Evolutionary conservation across 2,888 invertebrate genomes (phyloP).

Genomic region (Lasioglossum marginatum): DNA sequence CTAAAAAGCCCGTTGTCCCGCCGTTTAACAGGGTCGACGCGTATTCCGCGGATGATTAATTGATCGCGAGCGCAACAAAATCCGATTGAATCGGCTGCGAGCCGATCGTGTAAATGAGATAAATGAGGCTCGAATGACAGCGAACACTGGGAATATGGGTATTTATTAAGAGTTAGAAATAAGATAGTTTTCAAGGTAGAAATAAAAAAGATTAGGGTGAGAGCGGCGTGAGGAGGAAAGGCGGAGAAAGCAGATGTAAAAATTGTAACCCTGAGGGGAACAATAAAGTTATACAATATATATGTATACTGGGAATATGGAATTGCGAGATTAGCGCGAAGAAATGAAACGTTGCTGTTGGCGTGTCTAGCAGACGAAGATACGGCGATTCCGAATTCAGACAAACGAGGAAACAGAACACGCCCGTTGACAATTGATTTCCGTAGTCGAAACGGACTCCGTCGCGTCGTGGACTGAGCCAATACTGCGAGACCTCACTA

Average conservation of each 20-base stretch:
- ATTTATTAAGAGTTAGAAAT: no score
- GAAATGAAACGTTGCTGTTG: not conserved
- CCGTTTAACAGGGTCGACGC: constrained; percentile 14
- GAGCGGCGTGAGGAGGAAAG: no score
- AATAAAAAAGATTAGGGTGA: no score
- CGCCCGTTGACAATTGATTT: not conserved
- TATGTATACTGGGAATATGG: no score
- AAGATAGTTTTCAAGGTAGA: no score
- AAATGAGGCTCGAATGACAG: not conserved
- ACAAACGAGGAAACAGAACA: not conserved
- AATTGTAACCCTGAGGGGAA: no score
- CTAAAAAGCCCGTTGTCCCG: constrained; percentile 42
- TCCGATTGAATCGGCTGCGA: constrained; percentile 37
- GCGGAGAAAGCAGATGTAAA: no score
- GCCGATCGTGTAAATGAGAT: constrained; percentile 21
- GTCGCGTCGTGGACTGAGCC: not conserved
- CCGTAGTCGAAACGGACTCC: not conserved
- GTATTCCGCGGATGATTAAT: constrained; percentile 59
- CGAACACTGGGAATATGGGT: not conserved
- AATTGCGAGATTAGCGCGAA: constrained; percentile 3
- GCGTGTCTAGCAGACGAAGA: not conserved
- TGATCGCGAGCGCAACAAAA: constrained; percentile 48
- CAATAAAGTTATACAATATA: no score
- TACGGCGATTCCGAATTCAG: not conserved
- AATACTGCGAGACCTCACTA: not conserved